Base-by-base conservation (phyloP, 2,888 invertebrate genomes). In the Unio pictorum region DNA sequence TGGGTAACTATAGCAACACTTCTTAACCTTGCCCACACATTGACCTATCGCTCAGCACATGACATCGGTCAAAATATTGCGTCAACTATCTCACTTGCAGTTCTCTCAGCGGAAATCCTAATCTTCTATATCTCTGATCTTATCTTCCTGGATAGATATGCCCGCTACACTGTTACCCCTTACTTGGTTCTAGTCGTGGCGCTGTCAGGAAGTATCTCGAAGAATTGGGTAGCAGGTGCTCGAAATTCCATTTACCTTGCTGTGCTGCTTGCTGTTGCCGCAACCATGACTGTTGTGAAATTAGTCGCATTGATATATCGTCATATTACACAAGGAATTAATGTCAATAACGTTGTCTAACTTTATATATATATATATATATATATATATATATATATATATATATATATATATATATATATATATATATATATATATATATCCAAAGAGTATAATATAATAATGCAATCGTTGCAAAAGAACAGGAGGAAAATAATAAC, bases 1-100 rank as follows among this genome's bases (percentile, higher is more conserved):
- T 86, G 85, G 85, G 75, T 75, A 15, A 81, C 81, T 8, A 76
- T 86, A 11, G 86, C 86, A 4, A 77, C 84, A 18, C 74, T 84
- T 28, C 76, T 84, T 26, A 86, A 86, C 74, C 71, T 85, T 57
- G 78, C 79, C 26, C 81, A 84, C 56, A 81, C 84, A 2, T 66
- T 85, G 58, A 74, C 73, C 45, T 78, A 81, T 61, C 60, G 67
- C 55, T 67, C 70, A 8, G n/a, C 62, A 15, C 20, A 55, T 26
- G 67, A 68, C 45, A 67, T 81, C 20, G 62, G 72, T 20, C 54
- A 69, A 15, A 67, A 72, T 11, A 69, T 61, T 11, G 75, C 79
- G 1, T 80, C 80, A 26, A 84, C 82, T 11, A 78, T 82, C 34
- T 71, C 79, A 28, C 75, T 86, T 11, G 74, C 75, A n/a, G 61